Percentiles rank a stretch among this genome's conserved stretches.
These are phyloP conservation scores for Haliclona indistincta DNA, from an alignment of 37 sponge, comb jelly and placozoan species.

Conservation along the genomic window DNA sequence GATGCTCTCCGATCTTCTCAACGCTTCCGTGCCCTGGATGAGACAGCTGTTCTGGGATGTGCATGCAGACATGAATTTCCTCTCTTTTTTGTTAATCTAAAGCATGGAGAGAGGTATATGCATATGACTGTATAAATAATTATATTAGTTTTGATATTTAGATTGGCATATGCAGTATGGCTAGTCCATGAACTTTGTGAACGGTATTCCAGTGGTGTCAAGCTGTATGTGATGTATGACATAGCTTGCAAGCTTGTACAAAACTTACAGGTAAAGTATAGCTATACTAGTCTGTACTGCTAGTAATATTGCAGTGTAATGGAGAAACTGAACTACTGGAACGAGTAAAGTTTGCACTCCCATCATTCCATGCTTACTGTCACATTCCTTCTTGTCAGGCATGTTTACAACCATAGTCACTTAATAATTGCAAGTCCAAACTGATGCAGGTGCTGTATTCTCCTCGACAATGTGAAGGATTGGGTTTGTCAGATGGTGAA, in stretches of 20 bases:
- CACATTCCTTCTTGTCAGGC: conserved; percentile 15
- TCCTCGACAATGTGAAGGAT: too few relatives aligned
- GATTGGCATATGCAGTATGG: conserved; percentile 21
- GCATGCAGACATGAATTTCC: conserved; percentile 33
- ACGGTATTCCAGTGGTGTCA: background rate
- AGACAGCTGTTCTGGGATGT: conserved; percentile 27
- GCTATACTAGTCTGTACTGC: background rate
- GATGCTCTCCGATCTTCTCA: conserved; percentile 8
- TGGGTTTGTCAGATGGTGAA: background rate
- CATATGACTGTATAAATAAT: background rate
- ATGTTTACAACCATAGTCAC: too few relatives aligned
- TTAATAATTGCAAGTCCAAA: too few relatives aligned
- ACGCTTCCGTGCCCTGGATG: conserved; percentile 22
- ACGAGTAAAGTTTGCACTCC: background rate
- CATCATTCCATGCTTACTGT: conserved; percentile 16
- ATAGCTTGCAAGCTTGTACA: background rate
- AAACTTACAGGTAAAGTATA: background rate
- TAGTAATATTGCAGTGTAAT: background rate
- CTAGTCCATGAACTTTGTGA: background rate
- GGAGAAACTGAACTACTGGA: conserved; percentile 10
- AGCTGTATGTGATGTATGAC: conserved; percentile 23
- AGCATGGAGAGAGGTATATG: conserved; percentile 17
- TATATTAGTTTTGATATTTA: background rate
- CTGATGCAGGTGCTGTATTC: too few relatives aligned
- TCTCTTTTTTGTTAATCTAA: background rate